Conservation (phyloP, 2,113 vertebrate genomes). For the Coptodon bakossiorum region DNA sequence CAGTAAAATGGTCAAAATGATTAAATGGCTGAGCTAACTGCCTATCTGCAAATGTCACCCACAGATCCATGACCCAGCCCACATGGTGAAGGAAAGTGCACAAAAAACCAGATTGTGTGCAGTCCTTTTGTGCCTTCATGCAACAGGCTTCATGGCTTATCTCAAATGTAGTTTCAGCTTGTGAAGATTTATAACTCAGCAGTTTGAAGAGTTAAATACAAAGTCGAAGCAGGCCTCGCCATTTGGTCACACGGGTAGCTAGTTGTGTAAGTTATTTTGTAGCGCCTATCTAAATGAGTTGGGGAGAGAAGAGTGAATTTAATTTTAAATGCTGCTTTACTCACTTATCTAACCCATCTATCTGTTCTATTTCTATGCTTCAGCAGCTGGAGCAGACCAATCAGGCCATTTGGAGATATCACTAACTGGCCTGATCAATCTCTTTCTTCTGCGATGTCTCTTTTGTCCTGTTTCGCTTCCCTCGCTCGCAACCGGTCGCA, state of each 20-base stretch:
- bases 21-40: constrained; percentile 20
- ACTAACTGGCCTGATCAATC: neutral
- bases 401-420: neutral
- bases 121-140: neutral
- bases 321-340: neutral
- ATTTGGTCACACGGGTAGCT: neutral
- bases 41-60: constrained; percentile 36
- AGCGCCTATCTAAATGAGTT: neutral
- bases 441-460: neutral
- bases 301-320: neutral
- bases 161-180: neutral
- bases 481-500: neutral
- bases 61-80: constrained; percentile 8
- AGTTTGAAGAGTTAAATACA: neutral
- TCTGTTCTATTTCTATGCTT: neutral
- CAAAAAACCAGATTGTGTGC: neutral
- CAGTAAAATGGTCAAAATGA: constrained; percentile 42
- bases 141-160: neutral
- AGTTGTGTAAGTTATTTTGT: neutral
- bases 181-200: neutral
- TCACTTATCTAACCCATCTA: neutral
- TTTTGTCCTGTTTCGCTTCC: neutral
- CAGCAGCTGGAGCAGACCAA: neutral
- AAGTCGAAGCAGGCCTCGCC: neutral
- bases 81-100: neutral